A percentile compares a stretch with the other conserved stretches of the same genome.
phyloP scores from a whole-genome alignment of 2,113 vertebrate genomes.

The Sceloporus undulatus region DNA sequence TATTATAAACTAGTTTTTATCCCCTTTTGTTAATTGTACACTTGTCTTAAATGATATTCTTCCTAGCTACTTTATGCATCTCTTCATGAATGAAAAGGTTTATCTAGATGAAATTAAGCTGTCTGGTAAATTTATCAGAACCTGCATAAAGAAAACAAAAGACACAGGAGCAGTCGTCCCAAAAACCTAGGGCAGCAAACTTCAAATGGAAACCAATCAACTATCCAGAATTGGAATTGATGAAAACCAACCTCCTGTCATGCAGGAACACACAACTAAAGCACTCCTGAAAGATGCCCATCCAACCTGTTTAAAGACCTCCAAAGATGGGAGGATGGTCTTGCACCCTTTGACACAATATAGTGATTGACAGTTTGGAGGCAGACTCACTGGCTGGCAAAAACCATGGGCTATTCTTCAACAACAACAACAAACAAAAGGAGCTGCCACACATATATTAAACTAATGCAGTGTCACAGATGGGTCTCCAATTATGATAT shows the following conservation, averaged over 20 bases:
- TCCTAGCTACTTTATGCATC: background rate
- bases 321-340: too few relatives aligned
- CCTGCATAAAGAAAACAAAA: background rate
- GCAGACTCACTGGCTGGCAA: background rate
- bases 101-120: background rate
- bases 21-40: background rate
- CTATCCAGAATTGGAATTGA: background rate
- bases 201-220: background rate
- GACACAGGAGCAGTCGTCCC: background rate
- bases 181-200: background rate
- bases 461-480: slow-evolving; percentile 93
- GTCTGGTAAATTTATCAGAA: background rate
- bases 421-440: slow-evolving; percentile 89
- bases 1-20: background rate
- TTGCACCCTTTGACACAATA: too few relatives aligned
- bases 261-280: too few relatives aligned
- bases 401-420: slow-evolving; percentile 51
- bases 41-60: background rate
- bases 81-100: background rate
- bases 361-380: background rate
- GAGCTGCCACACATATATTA: slow-evolving; percentile 95
- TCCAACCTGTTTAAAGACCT: too few relatives aligned
- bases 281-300: too few relatives aligned
- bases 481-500: slow-evolving; percentile 93
- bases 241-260: too few relatives aligned